Evolutionary conservation across 1,140 invertebrate species (phyloP).

Genomic region (Hylaeus volcanicus): DNA sequence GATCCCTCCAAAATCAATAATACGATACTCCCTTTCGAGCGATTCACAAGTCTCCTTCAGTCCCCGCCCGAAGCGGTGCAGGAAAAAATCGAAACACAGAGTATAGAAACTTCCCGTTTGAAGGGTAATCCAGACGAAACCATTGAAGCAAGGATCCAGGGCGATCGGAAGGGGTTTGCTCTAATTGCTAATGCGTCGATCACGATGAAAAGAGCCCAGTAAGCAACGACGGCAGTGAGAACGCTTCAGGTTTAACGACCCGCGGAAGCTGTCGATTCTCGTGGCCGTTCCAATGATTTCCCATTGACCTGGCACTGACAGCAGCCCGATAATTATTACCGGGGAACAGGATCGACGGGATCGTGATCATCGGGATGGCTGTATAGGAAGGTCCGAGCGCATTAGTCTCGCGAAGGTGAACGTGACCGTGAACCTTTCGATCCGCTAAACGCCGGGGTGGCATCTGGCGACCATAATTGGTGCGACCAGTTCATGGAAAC

Average conservation of each 20-base stretch:
- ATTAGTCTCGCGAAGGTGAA: slow-evolving; percentile 50
- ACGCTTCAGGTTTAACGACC: slow-evolving; percentile 54
- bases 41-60: too few relatives aligned
- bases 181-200: slow-evolving; percentile 38
- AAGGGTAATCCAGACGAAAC: too few relatives aligned
- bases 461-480: slow-evolving; percentile 43
- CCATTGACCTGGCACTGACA: slow-evolving; percentile 59
- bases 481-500: background rate
- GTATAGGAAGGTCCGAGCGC: slow-evolving; percentile 31
- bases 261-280: slow-evolving; percentile 58
- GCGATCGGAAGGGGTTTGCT: background rate
- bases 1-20: too few relatives aligned
- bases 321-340: slow-evolving; percentile 56
- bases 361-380: slow-evolving; percentile 46
- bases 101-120: too few relatives aligned
- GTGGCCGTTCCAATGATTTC: slow-evolving; percentile 49
- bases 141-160: background rate
- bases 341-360: slow-evolving; percentile 50
- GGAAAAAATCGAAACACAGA: too few relatives aligned
- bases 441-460: slow-evolving; percentile 13
- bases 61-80: too few relatives aligned
- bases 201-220: slow-evolving; percentile 32
- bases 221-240: slow-evolving; percentile 20
- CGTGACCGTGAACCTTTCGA: slow-evolving; percentile 55
- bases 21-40: too few relatives aligned